phyloP scores from a whole-genome alignment of 2,888 invertebrate species.

The Philonicus albiceps region DNA sequence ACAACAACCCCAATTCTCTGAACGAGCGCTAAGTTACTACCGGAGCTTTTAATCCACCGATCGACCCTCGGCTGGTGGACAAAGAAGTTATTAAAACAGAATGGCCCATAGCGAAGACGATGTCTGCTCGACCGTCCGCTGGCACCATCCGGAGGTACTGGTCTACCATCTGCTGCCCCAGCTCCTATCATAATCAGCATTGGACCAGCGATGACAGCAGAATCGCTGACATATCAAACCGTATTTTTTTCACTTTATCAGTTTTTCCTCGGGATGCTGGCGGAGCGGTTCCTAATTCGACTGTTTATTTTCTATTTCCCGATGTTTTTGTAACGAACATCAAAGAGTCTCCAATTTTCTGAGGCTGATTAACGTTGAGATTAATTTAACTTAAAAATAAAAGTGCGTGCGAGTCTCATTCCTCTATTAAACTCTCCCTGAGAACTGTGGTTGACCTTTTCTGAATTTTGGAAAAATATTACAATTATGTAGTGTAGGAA shows the following conservation, averaged over 20 bases:
- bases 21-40: neutral
- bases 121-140: neutral
- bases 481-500: no score
- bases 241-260: neutral
- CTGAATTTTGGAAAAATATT: no score
- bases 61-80: neutral
- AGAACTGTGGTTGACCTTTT: no score
- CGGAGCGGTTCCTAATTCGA: neutral
- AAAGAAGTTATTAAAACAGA: neutral
- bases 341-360: neutral
- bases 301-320: neutral
- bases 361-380: neutral
- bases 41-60: conserved; percentile 4
- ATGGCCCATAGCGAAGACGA: neutral
- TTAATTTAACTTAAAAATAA: neutral
- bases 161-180: neutral
- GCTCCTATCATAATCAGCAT: neutral
- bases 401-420: neutral
- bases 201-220: neutral
- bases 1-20: neutral
- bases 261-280: neutral
- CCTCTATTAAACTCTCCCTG: no score
- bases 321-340: neutral
- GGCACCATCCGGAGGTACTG: neutral
- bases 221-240: neutral